These are phyloP conservation scores for Capromys pilorides DNA, from an alignment of 2,797 vertebrate genomes.

Conservation along the genomic window DNA sequence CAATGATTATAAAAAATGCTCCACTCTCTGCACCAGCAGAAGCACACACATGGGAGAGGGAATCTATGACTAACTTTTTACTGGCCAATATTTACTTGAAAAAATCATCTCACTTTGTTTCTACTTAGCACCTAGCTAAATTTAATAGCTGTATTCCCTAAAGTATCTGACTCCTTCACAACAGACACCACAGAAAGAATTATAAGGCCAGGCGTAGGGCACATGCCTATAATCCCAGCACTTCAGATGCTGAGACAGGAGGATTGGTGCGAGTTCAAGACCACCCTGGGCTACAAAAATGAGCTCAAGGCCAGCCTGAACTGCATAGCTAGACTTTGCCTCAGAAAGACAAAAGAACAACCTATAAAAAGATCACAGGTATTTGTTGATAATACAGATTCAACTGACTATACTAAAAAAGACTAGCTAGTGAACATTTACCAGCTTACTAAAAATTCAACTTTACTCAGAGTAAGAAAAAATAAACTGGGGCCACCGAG, in stretches of 20 bases:
- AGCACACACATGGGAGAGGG: background rate
- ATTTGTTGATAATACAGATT: conserved; percentile 32
- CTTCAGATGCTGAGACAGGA: too few species aligned
- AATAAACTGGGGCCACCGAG: background rate
- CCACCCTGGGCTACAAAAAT: too few species aligned
- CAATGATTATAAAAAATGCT: background rate
- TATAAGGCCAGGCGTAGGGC: background rate
- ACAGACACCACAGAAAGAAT: conserved; percentile 25
- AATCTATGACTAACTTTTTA: conserved; percentile 33
- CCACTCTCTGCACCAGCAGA: background rate
- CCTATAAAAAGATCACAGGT: background rate
- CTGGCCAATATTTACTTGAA: conserved; percentile 39
- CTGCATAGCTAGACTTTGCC: too few species aligned
- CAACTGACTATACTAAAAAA: conserved; percentile 19
- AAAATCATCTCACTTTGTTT: conserved; percentile 39
- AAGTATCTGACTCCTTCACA: conserved; percentile 1
- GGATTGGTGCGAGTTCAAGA: too few species aligned
- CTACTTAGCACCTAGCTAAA: conserved; percentile 24
- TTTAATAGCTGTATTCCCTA: background rate
- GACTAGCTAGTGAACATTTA: conserved; percentile 10
- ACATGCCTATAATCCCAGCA: too few species aligned
- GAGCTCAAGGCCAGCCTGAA: too few species aligned
- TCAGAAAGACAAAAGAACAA: too few species aligned
- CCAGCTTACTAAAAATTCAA: conserved; percentile 25
- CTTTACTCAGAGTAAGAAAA: background rate